phyloP scores from a whole-genome alignment of 2,888 invertebrate species.

The Cheilosia pagana region DNA sequence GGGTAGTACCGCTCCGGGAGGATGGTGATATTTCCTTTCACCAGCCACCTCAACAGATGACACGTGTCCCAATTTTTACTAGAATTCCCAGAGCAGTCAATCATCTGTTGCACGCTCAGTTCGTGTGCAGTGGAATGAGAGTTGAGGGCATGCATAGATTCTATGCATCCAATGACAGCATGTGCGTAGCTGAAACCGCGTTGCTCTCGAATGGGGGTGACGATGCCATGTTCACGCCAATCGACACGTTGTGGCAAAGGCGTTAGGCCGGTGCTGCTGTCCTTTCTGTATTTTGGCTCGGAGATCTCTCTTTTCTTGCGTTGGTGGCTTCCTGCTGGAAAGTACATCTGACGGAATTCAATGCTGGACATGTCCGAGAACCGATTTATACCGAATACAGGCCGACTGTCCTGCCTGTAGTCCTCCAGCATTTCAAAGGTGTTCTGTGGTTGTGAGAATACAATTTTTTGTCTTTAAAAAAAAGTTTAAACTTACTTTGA shows the following conservation, averaged over 20 bases:
- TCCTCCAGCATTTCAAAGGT: conserved; percentile 35
- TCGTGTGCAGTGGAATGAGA: conserved; percentile 90
- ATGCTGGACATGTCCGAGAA: conserved; percentile 39
- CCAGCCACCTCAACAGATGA: conserved; percentile 89
- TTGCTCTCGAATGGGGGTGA: conserved; percentile 89
- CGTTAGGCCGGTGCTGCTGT: not conserved
- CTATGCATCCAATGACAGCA: conserved; percentile 89
- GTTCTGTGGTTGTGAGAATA: not conserved
- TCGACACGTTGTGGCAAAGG: conserved; percentile 75
- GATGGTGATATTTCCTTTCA: conserved; percentile 85
- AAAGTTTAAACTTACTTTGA: conserved; percentile 27
- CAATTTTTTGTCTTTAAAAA: too few species aligned
- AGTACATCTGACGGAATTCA: conserved; percentile 29
- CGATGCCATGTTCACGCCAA: conserved; percentile 88
- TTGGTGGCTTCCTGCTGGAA: not conserved
- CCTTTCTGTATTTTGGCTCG: not conserved
- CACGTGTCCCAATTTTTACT: conserved; percentile 93
- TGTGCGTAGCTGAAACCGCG: conserved; percentile 96
- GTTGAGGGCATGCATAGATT: conserved; percentile 90
- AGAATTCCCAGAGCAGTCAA: conserved; percentile 90
- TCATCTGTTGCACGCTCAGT: conserved; percentile 88
- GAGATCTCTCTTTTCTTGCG: conserved; percentile 11
- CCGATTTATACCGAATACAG: conserved; percentile 50
- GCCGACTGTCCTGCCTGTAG: conserved; percentile 28
- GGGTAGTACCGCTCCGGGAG: conserved; percentile 86